A percentile compares a stretch with the other conserved stretches of the same genome.
Conservation (phyloP, 1,140 invertebrate genomes). For the Bombus huntii region DNA sequence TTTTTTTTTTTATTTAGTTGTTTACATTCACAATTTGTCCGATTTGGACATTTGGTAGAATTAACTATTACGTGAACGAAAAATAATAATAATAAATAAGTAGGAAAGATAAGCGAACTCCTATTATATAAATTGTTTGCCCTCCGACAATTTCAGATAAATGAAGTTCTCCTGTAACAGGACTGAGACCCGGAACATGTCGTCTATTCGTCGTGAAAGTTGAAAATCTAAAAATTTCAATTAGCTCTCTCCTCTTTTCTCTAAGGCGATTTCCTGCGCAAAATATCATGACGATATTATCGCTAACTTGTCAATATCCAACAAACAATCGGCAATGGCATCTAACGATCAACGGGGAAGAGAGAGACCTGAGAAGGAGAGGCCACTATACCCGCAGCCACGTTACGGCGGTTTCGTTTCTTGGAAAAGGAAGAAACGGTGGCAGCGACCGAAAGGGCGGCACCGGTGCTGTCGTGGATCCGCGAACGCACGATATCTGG, state of each 20-base stretch:
- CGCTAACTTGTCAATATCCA: neutral
- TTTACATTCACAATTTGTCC: no score
- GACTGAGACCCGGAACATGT: no score
- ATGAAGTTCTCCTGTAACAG: no score
- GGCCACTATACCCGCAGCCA: neutral
- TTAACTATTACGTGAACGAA: no score
- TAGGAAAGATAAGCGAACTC: no score
- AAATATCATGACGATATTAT: neutral
- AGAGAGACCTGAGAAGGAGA: neutral
- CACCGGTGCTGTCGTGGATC: slow-evolving; percentile 38
- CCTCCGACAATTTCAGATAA: no score
- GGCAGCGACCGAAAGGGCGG: slow-evolving; percentile 16
- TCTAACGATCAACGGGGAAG: neutral
- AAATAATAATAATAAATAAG: no score
- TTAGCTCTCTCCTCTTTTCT: neutral
- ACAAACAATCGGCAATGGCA: neutral
- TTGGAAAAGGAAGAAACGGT: slow-evolving; percentile 1
- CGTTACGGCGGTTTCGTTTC: neutral
- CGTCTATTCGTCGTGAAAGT: no score
- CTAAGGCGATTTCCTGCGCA: neutral
- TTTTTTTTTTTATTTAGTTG: no score
- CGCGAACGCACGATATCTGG: slow-evolving; percentile 49
- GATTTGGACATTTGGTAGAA: no score
- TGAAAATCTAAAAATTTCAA: neutral
- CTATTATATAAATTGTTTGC: no score